A percentile compares a stretch with the other conserved stretches of the same genome.
Conservation (phyloP, 1,140 invertebrate species). For the Cyphomyrmex costatus region DNA sequence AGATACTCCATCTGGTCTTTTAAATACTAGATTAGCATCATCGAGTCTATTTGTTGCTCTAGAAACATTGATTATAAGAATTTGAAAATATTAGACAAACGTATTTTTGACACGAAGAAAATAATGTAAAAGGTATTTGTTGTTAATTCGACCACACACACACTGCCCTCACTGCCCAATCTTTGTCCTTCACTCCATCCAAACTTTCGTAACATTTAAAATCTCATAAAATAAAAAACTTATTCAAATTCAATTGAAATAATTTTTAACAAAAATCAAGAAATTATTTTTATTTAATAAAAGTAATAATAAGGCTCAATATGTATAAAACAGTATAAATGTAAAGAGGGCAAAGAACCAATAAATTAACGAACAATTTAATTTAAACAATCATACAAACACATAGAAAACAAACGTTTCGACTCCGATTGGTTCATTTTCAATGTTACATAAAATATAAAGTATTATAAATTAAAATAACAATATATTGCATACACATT, state of each 20-base stretch:
- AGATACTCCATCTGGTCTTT: conserved; percentile 91
- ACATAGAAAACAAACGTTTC: too few relatives aligned
- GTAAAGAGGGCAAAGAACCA: too few relatives aligned
- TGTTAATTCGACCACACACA: conserved; percentile 98
- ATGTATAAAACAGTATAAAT: too few relatives aligned
- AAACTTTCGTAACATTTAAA: conserved; percentile 97
- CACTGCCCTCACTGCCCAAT: conserved; percentile 94
- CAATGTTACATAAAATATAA: too few relatives aligned
- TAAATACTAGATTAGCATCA: conserved; percentile 94
- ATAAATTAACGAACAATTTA: too few relatives aligned
- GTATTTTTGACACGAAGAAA: neutral
- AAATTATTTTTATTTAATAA: neutral
- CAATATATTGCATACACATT: too few relatives aligned
- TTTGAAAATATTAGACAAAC: neutral
- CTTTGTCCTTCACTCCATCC: conserved; percentile 98
- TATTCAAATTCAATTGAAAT: too few relatives aligned
- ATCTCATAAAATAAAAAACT: conserved; percentile 88
- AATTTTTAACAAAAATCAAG: conserved; percentile 5
- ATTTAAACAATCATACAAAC: too few relatives aligned
- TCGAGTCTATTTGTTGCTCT: conserved; percentile 91
- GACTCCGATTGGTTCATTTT: too few relatives aligned
- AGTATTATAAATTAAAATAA: too few relatives aligned
- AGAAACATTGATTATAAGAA: conserved; percentile 62
- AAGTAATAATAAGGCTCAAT: too few relatives aligned
- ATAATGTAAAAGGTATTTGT: conserved; percentile 88